These are phyloP conservation scores for Charaxes varanes DNA, from an alignment of 1,140 invertebrate genomes.

Conservation along the genomic window DNA sequence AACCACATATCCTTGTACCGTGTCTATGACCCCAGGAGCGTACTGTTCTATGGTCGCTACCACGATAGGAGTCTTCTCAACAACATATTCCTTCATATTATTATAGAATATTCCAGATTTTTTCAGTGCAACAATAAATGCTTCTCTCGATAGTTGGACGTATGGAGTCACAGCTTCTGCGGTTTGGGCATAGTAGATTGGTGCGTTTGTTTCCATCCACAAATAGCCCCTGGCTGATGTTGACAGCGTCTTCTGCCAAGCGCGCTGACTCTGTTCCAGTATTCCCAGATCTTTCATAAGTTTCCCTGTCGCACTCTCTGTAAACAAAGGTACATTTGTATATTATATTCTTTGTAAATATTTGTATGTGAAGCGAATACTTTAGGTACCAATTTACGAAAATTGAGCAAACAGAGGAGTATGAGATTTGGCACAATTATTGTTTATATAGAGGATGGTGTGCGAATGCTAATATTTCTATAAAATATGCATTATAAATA, in stretches of 20 bases:
- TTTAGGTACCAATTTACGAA: no score
- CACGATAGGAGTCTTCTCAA: slow-evolving; percentile 79
- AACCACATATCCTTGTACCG: slow-evolving; percentile 67
- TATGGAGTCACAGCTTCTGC: slow-evolving; percentile 76
- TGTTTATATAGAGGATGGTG: no score
- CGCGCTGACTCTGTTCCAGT: slow-evolving; percentile 76
- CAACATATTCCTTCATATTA: slow-evolving; percentile 72
- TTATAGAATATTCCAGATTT: slow-evolving; percentile 65
- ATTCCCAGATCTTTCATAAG: slow-evolving; percentile 77
- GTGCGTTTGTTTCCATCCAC: slow-evolving; percentile 79
- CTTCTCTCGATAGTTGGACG: slow-evolving; percentile 75
- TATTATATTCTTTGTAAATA: no score
- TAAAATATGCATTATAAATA: no score
- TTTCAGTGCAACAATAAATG: slow-evolving; percentile 74
- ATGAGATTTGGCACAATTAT: no score
- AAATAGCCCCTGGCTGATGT: slow-evolving; percentile 76
- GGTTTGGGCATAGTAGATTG: slow-evolving; percentile 77
- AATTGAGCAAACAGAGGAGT: no score
- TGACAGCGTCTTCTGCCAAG: slow-evolving; percentile 74
- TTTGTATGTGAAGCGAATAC: no score
- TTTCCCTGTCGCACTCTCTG: slow-evolving; percentile 75
- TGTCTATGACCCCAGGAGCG: slow-evolving; percentile 79
- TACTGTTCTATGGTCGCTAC: slow-evolving; percentile 79
- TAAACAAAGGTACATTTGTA: no score
- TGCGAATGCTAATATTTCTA: no score